These are phyloP conservation scores for Melanophora roralis DNA, from an alignment of 2,888 invertebrate species.

Conservation along the genomic window DNA sequence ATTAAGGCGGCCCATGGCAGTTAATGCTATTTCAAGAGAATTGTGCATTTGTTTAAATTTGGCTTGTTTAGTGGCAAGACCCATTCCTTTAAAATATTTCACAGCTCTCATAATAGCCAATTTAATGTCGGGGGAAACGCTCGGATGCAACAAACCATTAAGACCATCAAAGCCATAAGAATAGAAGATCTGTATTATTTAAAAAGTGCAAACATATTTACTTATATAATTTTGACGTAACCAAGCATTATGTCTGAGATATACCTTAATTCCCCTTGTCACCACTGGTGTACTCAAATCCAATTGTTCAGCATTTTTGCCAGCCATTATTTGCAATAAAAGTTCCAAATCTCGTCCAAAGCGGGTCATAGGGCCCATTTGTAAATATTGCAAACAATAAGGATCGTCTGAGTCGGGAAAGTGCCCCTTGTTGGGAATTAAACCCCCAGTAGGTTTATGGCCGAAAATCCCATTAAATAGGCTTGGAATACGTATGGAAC, in stretches of 20 bases:
- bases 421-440: constrained; percentile 80
- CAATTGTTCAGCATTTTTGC: constrained; percentile 76
- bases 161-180: constrained; percentile 66
- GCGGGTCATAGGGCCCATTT: constrained; percentile 87
- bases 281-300: constrained; percentile 79
- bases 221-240: no score
- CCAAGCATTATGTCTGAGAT: neutral
- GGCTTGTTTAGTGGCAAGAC: constrained; percentile 60
- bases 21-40: constrained; percentile 67
- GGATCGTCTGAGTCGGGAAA: constrained; percentile 79
- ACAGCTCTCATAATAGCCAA: constrained; percentile 67
- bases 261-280: constrained; percentile 77
- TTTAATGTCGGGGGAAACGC: constrained; percentile 67
- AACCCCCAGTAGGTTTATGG: constrained; percentile 88
- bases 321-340: constrained; percentile 82
- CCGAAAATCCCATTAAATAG: constrained; percentile 92
- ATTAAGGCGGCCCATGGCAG: constrained; percentile 63
- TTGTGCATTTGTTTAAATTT: constrained; percentile 63
- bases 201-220: neutral
- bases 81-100: constrained; percentile 64
- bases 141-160: constrained; percentile 66
- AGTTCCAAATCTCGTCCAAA: constrained; percentile 86
- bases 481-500: constrained; percentile 91
- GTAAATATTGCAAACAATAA: constrained; percentile 78
- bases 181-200: constrained; percentile 64